Evolutionary conservation across 2,113 vertebrate genomes (phyloP).

Genomic region (Gymnogyps californianus): DNA sequence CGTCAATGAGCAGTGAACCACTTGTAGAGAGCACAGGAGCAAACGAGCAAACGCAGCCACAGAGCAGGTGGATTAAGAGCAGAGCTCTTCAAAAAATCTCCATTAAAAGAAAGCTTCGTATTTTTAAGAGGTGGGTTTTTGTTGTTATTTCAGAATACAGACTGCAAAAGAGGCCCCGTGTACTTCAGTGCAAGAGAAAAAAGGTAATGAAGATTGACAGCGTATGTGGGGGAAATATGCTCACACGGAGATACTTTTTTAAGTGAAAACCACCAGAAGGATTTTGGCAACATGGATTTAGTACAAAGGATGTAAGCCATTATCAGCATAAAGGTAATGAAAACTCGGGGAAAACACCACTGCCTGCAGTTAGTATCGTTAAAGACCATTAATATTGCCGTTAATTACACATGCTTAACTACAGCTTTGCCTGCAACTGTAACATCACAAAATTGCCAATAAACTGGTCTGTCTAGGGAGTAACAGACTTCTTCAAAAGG

Average conservation of each 20-base stretch:
- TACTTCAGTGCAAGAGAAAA: background rate
- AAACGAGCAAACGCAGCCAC: background rate
- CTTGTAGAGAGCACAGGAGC: background rate
- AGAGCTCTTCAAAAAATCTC: background rate
- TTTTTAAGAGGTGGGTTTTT: background rate
- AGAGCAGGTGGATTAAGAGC: background rate
- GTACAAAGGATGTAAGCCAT: background rate
- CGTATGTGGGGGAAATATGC: background rate
- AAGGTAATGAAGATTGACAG: background rate
- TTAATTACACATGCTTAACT: slow-evolving; percentile 8
- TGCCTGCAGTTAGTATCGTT: background rate
- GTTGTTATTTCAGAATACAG: background rate
- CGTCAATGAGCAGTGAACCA: background rate
- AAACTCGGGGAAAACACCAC: background rate
- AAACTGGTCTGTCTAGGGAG: background rate
- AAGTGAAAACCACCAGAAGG: background rate
- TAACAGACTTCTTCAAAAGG: background rate
- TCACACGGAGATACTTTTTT: background rate
- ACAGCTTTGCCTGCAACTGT: background rate
- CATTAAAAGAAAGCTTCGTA: background rate
- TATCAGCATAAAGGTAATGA: slow-evolving; percentile 6
- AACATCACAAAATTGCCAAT: background rate
- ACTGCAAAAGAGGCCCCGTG: background rate
- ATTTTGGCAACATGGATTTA: background rate
- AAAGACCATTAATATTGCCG: background rate